Conservation (phyloP, 2,113 vertebrate species). For the Myanophis thanlyinensis region DNA sequence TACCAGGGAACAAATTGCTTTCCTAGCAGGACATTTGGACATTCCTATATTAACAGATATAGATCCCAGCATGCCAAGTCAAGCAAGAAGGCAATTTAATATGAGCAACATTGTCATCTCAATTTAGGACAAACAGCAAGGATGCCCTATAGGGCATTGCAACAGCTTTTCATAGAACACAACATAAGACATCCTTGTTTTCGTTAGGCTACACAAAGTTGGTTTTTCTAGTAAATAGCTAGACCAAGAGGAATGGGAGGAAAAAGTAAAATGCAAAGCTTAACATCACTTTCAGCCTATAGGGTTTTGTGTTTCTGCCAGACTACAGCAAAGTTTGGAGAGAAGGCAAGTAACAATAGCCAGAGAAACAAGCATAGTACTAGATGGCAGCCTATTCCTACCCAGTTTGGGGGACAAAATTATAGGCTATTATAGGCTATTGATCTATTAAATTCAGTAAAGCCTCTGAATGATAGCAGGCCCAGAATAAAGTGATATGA, state of each 20-base stretch:
- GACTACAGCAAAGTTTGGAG: neutral
- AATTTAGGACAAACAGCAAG: conserved; percentile 80
- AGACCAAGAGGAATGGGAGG: conserved; percentile 60
- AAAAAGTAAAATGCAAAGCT: conserved; percentile 52
- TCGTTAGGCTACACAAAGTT: conserved; percentile 70
- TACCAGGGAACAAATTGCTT: conserved; percentile 83
- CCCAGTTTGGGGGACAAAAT: too few relatives aligned
- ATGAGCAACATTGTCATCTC: conserved; percentile 82
- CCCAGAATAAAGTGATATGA: too few relatives aligned
- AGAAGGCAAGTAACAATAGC: neutral
- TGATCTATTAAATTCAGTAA: too few relatives aligned
- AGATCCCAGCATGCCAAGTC: conserved; percentile 76
- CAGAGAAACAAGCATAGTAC: conserved; percentile 10
- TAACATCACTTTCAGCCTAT: conserved; percentile 39
- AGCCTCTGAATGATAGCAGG: too few relatives aligned
- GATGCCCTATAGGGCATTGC: conserved; percentile 71
- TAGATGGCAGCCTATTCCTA: conserved; percentile 22
- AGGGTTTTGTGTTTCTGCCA: conserved; percentile 35
- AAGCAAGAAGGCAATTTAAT: conserved; percentile 76
- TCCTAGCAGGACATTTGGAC: conserved; percentile 81
- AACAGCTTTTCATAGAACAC: conserved; percentile 69
- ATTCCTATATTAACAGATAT: conserved; percentile 77
- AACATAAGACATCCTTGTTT: conserved; percentile 58
- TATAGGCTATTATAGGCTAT: too few relatives aligned
- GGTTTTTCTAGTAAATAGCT: conserved; percentile 67